Evolutionary conservation across 2,888 invertebrate genomes (phyloP), one percentile per base, ranked within the genome.

Genomic region (Apocheima hispidaria): DNA sequence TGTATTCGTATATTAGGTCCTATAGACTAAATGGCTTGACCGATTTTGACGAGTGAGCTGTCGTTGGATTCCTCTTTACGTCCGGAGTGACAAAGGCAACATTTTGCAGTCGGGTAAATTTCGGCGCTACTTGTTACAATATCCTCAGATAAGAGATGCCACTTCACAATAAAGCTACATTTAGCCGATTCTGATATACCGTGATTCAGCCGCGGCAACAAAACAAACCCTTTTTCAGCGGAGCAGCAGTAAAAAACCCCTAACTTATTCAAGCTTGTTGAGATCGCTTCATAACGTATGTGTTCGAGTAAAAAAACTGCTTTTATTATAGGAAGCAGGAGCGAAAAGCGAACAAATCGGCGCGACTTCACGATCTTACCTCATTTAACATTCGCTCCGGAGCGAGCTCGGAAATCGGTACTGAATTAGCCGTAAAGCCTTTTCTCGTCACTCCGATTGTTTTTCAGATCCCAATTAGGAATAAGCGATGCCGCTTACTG

Each of bases 391-490:
- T 85, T 84, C 81, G 65, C 65, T 66, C 62, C 67, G 50, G 71
- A 71, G 66, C 63, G 66, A 77, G 74, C 69, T 72, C 68, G 64
- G 71, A 65, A 65, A 73, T 79, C 71, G 70, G 73, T 75, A 79
- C 74, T 75, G 81, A 87, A 87, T 87, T 84, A 86, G 75, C 81
- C 79, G 75, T 80, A 79, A 86, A 86, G 83, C 80, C 81, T 83
- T 83, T 82, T 73, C 75, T 72, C 72, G 74, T 70, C 66, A 68
- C 72, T 73, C 67, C 78, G 77, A 85, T 88, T 88, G 86, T 90
- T 89, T 88, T 87, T 83, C 85, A 81, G 77, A 84, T 88, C 77
- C 82, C 85, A 86, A 86, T 89, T 86, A 87, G 79, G 81, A 79
- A 82, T 84, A 86, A 87, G 83, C 80, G 83, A 80, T 77, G 77